Base-by-base conservation (phyloP, 2,888 invertebrate genomes). In the Lasioglossum lativentre region DNA sequence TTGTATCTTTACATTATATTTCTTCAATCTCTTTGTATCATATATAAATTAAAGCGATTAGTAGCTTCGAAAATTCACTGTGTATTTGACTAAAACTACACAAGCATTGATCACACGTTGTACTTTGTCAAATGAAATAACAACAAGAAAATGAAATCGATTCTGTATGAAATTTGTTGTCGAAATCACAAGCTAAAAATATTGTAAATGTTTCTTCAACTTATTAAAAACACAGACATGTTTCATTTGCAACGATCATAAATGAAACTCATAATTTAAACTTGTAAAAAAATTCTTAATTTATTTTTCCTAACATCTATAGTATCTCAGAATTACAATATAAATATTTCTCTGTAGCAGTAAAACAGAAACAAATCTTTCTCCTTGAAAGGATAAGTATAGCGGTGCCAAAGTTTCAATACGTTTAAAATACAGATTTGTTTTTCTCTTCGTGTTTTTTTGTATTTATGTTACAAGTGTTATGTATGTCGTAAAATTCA, bases 381-480 rank as follows among this genome's bases (percentile, higher is more conserved):
- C 82, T 89, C 75, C 84, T 38, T 82, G 42, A 78, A 86, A 86
- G 88, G 76, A 80, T 86, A 90, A 91, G 90, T 89, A 87, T 85
- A 87, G 78, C 47, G 47, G 87, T 89, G 90, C 88, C 87, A 76
- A 84, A 82, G 87, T 87, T 86, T 82, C 70, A 47, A 75, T 85
- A 83, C 63, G 77, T 85, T 87, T 88, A 90, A 89, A 91, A 90
- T 88, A 89, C 86, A 91, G 86, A 87, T 87, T 73, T 73, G 40
- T 70, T 88, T 86, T 85, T 83, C 85, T 87, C 85, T 86, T 52
- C 70, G 73, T 78, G 80, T 80, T 79, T 83, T 76, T 76, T 84
- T 89, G 80, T 91, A 80, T 88, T 72, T 90, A 91, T 89, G 86
- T 89, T 90, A 85, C 85, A 89, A 86, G 86, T 85, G 75, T 88